Conservation (phyloP, 2,888 invertebrate species). For the Pterobdella sp. region DNA sequence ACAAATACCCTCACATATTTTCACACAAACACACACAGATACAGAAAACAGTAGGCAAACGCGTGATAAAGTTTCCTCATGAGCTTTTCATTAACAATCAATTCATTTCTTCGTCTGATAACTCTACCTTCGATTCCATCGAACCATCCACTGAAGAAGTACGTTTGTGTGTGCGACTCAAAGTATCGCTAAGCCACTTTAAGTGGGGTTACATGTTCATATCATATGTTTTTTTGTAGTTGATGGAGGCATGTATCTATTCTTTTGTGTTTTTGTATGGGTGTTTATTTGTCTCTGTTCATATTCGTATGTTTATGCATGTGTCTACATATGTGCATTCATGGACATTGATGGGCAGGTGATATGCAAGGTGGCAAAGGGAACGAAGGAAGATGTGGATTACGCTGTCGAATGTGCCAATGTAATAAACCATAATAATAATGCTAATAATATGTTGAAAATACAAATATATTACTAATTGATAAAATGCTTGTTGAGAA, state of each 20-base stretch:
- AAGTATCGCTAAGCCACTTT: too few species aligned
- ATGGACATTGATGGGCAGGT: conserved; percentile 33
- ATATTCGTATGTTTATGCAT: background rate
- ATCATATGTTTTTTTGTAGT: too few species aligned
- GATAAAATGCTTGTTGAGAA: background rate
- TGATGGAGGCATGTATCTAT: background rate
- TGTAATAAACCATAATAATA: conserved; percentile 45
- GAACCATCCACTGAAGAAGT: conserved; percentile 76
- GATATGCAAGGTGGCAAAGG: conserved; percentile 59
- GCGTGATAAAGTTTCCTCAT: conserved; percentile 73
- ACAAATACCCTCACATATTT: background rate
- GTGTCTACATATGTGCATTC: background rate
- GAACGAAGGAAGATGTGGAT: conserved; percentile 72
- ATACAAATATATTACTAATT: too few species aligned
- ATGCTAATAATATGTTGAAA: too few species aligned
- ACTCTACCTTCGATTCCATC: conserved; percentile 59
- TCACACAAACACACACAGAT: conserved; percentile 18
- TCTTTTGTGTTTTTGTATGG: background rate
- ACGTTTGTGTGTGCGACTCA: too few species aligned
- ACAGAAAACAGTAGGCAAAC: conserved; percentile 61
- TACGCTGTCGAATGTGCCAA: conserved; percentile 79
- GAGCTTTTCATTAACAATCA: conserved; percentile 85
- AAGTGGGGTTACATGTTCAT: too few species aligned
- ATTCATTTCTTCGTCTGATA: conserved; percentile 67
- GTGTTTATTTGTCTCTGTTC: background rate